Evolutionary conservation across 1,140 invertebrate genomes (phyloP).

Genomic region (Drosophila baimaii): DNA sequence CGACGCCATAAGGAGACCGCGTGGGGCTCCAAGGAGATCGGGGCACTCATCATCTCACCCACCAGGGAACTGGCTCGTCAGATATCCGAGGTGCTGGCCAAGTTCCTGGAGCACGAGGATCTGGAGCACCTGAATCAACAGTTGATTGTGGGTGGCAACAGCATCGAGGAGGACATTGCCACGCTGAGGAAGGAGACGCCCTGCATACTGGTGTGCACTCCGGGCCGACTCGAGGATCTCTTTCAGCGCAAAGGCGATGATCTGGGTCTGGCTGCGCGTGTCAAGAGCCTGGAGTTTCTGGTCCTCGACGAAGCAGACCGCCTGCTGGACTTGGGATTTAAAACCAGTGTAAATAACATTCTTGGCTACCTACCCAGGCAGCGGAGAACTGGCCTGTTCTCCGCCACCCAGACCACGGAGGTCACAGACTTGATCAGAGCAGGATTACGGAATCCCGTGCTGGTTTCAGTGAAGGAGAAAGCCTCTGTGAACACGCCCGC

Average conservation of each 20-base stretch:
- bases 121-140: conserved; percentile 85
- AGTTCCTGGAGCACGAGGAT: conserved; percentile 83
- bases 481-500: conserved; percentile 91
- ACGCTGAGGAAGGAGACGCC: conserved; percentile 89
- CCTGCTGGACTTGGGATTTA: conserved; percentile 96
- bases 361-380: conserved; percentile 96
- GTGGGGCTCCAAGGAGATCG: conserved; percentile 92
- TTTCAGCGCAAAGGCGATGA: conserved; percentile 88
- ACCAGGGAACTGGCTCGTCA: conserved; percentile 96
- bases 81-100: conserved; percentile 90
- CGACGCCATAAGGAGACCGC: conserved; percentile 87
- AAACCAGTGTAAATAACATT: conserved; percentile 94
- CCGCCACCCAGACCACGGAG: conserved; percentile 99
- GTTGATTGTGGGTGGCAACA: conserved; percentile 93
- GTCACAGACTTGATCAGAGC: conserved; percentile 95
- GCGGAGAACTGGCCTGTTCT: conserved; percentile 97
- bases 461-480: conserved; percentile 96
- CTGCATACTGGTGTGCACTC: conserved; percentile 96
- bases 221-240: conserved; percentile 95
- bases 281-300: conserved; percentile 94
- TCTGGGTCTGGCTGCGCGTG: conserved; percentile 87
- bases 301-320: conserved; percentile 99
- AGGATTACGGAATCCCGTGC: conserved; percentile 96
- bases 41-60: conserved; percentile 95
- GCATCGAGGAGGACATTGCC: conserved; percentile 89